Evolutionary conservation across 1,140 invertebrate species (phyloP), one percentile per base, ranked within the genome.

Genomic region (Onthophagus taurus): DNA sequence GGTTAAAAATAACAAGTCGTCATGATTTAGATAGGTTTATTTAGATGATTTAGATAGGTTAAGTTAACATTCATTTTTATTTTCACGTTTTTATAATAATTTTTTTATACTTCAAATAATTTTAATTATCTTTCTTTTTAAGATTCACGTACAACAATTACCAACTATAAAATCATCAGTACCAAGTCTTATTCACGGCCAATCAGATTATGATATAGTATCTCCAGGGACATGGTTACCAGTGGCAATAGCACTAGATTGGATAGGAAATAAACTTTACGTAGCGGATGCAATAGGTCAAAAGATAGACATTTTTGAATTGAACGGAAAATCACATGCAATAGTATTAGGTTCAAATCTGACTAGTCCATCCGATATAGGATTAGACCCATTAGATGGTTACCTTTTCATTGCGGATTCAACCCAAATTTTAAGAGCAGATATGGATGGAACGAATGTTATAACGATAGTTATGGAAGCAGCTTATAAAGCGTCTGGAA

Each of bases 261-360:
- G 94, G 90, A 80, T 98, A 12, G 87, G 88, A 1, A 83, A 95
- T 53, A 97, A 96, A 63, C 71, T 99, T 3, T 99, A 98, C 64
- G 86, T 97, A 7, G 89, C 89, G 0, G 95, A 99, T 63, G 78
- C 83, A 13, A 72, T 93, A 8, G 91, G 90, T 0, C 89, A 93
- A 58, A 91, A 88, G 64, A 85, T 99, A 36, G 92, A 97, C 60
- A 81, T 98, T 1, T 91, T 94, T 57, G 89, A 94, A 63, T 67
- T 94, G 45, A 78, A 86, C 55, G 83, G 86, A 6, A 69, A 80
- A 26, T 80, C 78, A 64, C 81, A 92, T 60, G 85, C 92, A 9
- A 89, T 96, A 7, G 89, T 92, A 0, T 67, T 98, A 0, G 85
- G 89, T 2, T 85, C 88, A 29, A 96, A 97, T 61, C 67, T 98